Conservation (phyloP, 2,888 invertebrate genomes). For the Himalopsyche tibetana region DNA sequence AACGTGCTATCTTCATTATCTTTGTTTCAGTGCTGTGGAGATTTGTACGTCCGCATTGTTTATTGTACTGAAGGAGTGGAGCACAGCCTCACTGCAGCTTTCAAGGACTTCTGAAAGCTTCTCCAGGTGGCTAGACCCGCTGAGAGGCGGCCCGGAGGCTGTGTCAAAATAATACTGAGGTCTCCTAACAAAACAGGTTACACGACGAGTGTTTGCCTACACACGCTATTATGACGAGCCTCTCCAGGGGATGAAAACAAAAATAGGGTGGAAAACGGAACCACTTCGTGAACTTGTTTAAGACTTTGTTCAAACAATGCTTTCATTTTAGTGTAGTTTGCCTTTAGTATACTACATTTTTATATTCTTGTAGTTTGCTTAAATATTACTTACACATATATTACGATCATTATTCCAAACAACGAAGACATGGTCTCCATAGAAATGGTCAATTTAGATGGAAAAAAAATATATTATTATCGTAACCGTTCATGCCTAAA, state of each 20-base stretch:
- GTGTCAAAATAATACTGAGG: slow-evolving; percentile 15
- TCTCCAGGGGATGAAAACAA: slow-evolving; percentile 22
- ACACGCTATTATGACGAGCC: slow-evolving; percentile 21
- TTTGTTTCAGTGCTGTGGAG: background rate
- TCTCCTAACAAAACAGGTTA: slow-evolving; percentile 26
- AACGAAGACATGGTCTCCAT: too few species aligned
- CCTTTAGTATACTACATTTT: too few species aligned
- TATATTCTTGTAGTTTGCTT: too few species aligned
- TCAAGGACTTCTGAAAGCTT: slow-evolving; percentile 9
- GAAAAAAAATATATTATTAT: too few species aligned
- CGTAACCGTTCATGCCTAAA: too few species aligned
- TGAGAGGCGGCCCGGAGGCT: background rate
- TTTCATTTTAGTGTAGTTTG: too few species aligned
- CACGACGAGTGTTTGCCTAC: slow-evolving; percentile 25
- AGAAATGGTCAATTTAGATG: too few species aligned
- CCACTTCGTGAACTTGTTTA: background rate
- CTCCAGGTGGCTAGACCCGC: slow-evolving; percentile 23
- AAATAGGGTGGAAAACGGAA: background rate
- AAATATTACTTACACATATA: too few species aligned
- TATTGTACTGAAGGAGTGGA: background rate
- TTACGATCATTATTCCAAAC: too few species aligned
- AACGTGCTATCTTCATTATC: slow-evolving; percentile 6
- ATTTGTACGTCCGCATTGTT: background rate
- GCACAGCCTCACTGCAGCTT: background rate
- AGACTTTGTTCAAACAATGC: background rate